Evolutionary conservation across 2,113 vertebrate genomes (phyloP), one percentile per base, ranked within the genome.

Genomic region (Haplotaxodon microlepis): DNA sequence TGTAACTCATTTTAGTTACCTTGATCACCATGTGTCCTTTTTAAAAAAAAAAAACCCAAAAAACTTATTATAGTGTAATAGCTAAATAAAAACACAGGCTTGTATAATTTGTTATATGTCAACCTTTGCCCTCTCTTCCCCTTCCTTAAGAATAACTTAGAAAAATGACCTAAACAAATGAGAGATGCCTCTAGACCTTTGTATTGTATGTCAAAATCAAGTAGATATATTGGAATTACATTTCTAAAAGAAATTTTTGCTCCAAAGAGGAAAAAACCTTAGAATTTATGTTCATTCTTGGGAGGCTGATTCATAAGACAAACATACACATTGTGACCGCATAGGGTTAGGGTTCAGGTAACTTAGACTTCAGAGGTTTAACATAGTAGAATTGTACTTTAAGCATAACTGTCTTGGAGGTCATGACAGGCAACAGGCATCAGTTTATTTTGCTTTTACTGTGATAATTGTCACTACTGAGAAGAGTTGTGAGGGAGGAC

Each of bases 41-140:
- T 47, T 0, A 2, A 2, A 2, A 11, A 54, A 11, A 54, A 1
- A 7, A 14, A 7, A 2, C 27, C 27, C 1, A 8, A 17, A 17
- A 3, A 14, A 63, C 5, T 4, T 45, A 10, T 73, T 45, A 45
- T 45, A 27, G 38, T 45, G 40, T 73, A 73, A 45, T 73, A 73
- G 13, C 9, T 45, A 73, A 45, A 45, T 73, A 45, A 9, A 40
- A 73, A 27, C 21, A 27, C 69, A 45, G 21, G 5, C 5, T 24
- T 14, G 66, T 36, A 5, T 31, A 61, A 61, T 31, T 61, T 59
- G 27, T 31, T 59, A 31, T 10, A 59, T 9, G 57, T 31, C 57
- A 59, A 4, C 57, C 14, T 6, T 31, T 59, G 8, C 8, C 57
- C 14, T 31, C 14, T 61, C 27, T 17, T 61, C 56, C 29, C 57